phyloP scores from a whole-genome alignment of 2,888 invertebrate species.

The Eudasyphora cyanicolor region DNA sequence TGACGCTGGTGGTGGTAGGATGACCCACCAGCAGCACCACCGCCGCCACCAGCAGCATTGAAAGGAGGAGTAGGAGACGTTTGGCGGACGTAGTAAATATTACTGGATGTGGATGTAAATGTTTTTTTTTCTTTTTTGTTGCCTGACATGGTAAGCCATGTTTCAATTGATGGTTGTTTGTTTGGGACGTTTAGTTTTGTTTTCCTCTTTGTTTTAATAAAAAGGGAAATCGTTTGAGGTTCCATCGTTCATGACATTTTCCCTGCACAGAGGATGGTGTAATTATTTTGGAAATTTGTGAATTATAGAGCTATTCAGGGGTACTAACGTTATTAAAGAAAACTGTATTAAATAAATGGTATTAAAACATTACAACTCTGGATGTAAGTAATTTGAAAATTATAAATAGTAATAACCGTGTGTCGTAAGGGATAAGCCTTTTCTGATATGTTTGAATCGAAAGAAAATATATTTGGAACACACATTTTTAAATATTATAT shows the following conservation, averaged over 20 bases:
- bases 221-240: slow-evolving; percentile 68
- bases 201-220: slow-evolving; percentile 63
- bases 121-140: background rate
- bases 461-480: no score
- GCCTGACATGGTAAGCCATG: slow-evolving; percentile 42
- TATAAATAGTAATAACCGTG: no score
- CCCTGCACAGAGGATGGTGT: background rate
- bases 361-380: no score
- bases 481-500: no score
- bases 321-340: no score
- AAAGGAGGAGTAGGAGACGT: background rate
- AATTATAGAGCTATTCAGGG: no score
- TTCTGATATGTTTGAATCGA: no score
- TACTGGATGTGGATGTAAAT: background rate
- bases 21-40: background rate
- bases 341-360: no score
- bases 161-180: slow-evolving; percentile 34
- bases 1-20: slow-evolving; percentile 36
- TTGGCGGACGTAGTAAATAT: background rate
- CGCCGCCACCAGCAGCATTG: background rate
- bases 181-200: slow-evolving; percentile 41
- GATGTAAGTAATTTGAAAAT: no score
- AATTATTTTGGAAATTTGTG: background rate
- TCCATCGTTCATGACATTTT: slow-evolving; percentile 24
- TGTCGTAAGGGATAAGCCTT: no score